Base-by-base conservation (phyloP, 2,113 vertebrate species). In the Heterotilapia buettikoferi region DNA sequence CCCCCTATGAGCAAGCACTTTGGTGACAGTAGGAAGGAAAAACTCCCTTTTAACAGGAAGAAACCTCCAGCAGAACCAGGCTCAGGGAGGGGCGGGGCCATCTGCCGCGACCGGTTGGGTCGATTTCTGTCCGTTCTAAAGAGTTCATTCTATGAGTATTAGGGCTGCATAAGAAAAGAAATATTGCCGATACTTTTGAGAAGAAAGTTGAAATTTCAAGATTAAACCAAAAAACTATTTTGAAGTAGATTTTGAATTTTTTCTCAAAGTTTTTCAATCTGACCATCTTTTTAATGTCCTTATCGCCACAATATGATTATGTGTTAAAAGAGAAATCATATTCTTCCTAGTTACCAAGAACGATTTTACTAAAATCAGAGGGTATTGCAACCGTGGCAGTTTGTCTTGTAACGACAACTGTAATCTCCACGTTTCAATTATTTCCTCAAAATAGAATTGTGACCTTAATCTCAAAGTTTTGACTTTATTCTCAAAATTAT, bases 61-160 rank as follows among this genome's bases (percentile, higher is more conserved):
- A 36, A 63, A 63, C 29, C 3, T 36, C 59, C 2, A 11, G 29
- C 59, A 63, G 16, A 33, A 63, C 16, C 16, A 33, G 16, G 29
- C 59, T 61, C 0, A 6, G 57, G 29, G 57, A 19, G 29, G 29
- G 16, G 29, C 6, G 18, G 59, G 59, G 59, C 59, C 0, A 0
- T 63, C 29, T 63, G 59, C 59, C 0, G 1, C 2, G 0, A 36
- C 29, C 2, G 9, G 16, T 0, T 63, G 59, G 16, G 31, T 36
- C 2, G 3, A 63, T 63, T 63, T 63, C 2, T 36, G 59, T 36
- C 31, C 2, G 4, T 36, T 12, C 59, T 63, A 63, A 36, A 63
- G 59, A 63, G 59, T 63, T 36, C 59, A 7, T 5, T 0, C 59
- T 36, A 36, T 63, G 59, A 36, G 59, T n/a, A 63, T 63, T 63